Percentiles rank a stretch among this genome's conserved stretches.
Evolutionary conservation across 2,113 vertebrate species (phyloP).

Genomic region (Pituophis catenifer): DNA sequence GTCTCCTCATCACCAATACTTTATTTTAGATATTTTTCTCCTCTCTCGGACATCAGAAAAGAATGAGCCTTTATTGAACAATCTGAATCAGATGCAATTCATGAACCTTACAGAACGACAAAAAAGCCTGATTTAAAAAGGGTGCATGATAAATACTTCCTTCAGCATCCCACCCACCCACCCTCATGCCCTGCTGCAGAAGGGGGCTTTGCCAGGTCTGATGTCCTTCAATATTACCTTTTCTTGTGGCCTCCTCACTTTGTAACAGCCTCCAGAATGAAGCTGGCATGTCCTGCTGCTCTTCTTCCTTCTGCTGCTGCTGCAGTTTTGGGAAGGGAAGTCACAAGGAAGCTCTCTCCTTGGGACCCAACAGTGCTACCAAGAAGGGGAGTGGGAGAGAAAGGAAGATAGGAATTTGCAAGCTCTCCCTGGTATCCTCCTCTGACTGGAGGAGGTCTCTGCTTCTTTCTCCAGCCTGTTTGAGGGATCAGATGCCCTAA

Average conservation of each 20-base stretch:
- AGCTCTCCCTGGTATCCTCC: background rate
- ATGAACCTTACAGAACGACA: background rate
- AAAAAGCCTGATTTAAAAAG: background rate
- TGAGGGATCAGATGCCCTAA: too few relatives aligned
- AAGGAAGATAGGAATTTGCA: background rate
- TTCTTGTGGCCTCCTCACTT: background rate
- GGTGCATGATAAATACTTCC: too few relatives aligned
- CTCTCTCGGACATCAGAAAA: background rate
- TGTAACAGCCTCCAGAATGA: background rate
- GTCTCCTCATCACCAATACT: background rate
- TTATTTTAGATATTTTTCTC: background rate
- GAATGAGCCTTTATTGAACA: background rate
- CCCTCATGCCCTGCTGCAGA: background rate
- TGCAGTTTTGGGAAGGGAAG: too few relatives aligned
- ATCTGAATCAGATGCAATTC: too few relatives aligned
- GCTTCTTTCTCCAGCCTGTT: too few relatives aligned
- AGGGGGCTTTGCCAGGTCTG: background rate
- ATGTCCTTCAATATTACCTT: background rate
- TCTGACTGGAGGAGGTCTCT: background rate
- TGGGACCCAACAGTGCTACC: too few relatives aligned
- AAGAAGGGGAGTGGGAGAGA: background rate
- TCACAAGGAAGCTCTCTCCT: too few relatives aligned
- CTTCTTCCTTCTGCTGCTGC: background rate
- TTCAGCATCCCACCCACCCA: background rate
- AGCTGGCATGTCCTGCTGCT: background rate